phyloP scores from a whole-genome alignment of 1,140 invertebrate genomes.

The Scaptodrosophila lebanonensis region DNA sequence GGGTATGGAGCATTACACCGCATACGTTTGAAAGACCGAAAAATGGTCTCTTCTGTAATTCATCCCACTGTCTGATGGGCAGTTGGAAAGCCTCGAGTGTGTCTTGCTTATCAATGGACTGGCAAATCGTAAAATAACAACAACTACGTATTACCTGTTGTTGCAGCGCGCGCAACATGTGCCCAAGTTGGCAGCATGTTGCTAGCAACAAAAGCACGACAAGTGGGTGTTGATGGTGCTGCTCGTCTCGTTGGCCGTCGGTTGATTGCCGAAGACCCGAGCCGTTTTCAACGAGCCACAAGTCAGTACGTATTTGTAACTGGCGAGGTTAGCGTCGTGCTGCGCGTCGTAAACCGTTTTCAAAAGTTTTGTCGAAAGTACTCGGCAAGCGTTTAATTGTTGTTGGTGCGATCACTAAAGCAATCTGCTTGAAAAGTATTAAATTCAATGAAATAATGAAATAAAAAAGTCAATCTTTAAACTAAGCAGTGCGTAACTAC shows the following conservation, averaged over 20 bases:
- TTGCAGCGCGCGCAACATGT: constrained; percentile 1
- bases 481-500: constrained; percentile 3
- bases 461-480: no score
- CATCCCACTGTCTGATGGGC: no score
- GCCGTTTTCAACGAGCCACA: no score
- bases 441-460: constrained; percentile 11
- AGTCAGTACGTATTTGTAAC: constrained; percentile 57
- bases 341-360: constrained; percentile 38
- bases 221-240: constrained; percentile 9
- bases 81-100: no score
- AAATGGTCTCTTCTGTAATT: no score
- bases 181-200: constrained; percentile 25
- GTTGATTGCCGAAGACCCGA: constrained; percentile 6
- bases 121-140: no score
- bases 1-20: no score
- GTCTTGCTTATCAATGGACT: no score
- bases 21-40: no score
- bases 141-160: constrained; percentile 33
- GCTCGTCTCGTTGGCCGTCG: background rate
- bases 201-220: constrained; percentile 29
- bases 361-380: background rate
- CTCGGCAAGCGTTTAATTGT: constrained; percentile 18
- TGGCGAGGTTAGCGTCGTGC: constrained; percentile 48
- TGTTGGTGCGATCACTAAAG: constrained; percentile 5
- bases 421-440: background rate